These are phyloP conservation scores for Charadrius vociferus DNA, from an alignment of 2,113 vertebrate genomes.

Conservation along the genomic window DNA sequence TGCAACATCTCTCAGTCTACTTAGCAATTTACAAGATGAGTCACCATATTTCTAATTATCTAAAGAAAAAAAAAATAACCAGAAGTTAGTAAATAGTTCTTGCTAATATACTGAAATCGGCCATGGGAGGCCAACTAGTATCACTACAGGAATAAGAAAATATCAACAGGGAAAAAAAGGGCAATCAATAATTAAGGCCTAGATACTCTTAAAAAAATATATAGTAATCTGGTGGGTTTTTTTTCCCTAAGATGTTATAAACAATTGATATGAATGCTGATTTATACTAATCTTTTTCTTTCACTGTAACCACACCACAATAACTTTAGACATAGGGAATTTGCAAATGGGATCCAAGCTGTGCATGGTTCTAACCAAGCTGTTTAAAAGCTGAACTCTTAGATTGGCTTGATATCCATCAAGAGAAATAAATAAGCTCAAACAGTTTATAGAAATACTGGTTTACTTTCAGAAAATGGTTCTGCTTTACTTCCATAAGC, in stretches of 20 bases:
- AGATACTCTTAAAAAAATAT: not conserved
- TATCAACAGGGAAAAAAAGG: not conserved
- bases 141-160: not conserved
- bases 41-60: not conserved
- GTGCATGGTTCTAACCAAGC: not conserved
- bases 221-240: not conserved
- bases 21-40: not conserved
- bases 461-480: not conserved
- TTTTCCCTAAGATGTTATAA: not conserved
- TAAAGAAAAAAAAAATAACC: not conserved
- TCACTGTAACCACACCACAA: not conserved
- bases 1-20: not conserved
- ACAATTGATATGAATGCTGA: not conserved
- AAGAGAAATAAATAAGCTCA: not conserved
- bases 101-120: not conserved
- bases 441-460: not conserved
- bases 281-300: not conserved
- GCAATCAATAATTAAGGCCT: not conserved
- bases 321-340: not conserved
- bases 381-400: not conserved
- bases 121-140: not conserved
- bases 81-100: not conserved
- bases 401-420: not conserved
- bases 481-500: not conserved
- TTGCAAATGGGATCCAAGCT: slow-evolving; percentile 7